Evolutionary conservation across 2,888 invertebrate genomes (phyloP).

Genomic region (Pachydiplax longipennis): DNA sequence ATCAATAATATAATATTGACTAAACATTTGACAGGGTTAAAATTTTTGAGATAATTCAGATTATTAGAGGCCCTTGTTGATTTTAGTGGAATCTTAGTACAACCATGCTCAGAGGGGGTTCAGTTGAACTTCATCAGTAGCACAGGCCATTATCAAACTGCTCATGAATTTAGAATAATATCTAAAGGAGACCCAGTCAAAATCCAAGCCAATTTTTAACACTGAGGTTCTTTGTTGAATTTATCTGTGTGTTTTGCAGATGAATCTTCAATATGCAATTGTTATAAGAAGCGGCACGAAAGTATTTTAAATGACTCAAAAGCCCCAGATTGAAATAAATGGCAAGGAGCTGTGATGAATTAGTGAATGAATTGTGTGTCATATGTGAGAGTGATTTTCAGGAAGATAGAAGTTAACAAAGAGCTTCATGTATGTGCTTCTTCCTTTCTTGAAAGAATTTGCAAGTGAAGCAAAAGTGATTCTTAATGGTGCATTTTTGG

Average conservation of each 20-base stretch:
- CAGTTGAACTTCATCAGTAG: conserved; percentile 29
- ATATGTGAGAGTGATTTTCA: conserved; percentile 21
- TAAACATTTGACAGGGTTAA: conserved; percentile 42
- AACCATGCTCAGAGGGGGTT: conserved; percentile 37
- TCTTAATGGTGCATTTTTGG: conserved; percentile 37
- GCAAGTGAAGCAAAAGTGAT: conserved; percentile 6
- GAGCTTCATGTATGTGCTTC: background rate
- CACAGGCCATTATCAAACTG: conserved; percentile 45
- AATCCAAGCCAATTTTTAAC: conserved; percentile 45
- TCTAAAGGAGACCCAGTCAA: conserved; percentile 30
- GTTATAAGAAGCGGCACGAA: conserved; percentile 41
- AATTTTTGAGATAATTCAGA: conserved; percentile 12
- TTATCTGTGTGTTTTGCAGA: conserved; percentile 45
- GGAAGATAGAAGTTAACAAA: background rate
- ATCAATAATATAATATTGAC: conserved; percentile 38
- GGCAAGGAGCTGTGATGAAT: conserved; percentile 30
- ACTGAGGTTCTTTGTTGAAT: conserved; percentile 40
- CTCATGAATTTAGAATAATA: conserved; percentile 39
- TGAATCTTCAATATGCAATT: conserved; percentile 44
- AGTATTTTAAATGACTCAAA: conserved; percentile 37
- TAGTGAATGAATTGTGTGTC: conserved; percentile 13
- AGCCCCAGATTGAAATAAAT: conserved; percentile 20
- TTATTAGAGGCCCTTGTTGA: conserved; percentile 39
- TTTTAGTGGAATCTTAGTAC: conserved; percentile 39
- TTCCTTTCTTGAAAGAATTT: conserved; percentile 9